These are phyloP conservation scores for Falco novaeseelandiae DNA, from an alignment of 2,797 vertebrate genomes.

Conservation along the genomic window DNA sequence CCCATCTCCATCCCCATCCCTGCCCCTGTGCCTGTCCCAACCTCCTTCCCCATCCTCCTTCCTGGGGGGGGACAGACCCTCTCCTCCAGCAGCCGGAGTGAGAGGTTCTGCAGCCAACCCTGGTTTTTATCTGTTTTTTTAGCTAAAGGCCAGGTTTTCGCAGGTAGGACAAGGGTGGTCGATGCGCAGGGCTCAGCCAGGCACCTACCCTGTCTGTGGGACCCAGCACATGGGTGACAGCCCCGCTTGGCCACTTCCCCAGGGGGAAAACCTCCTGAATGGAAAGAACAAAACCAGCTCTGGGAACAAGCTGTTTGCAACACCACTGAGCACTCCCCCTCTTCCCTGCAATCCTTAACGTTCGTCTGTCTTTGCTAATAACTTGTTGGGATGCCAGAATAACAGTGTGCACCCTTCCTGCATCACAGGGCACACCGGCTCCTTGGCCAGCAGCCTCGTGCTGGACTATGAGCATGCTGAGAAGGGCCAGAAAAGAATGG, in stretches of 20 bases:
- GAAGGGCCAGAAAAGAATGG: not conserved
- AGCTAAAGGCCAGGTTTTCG: not conserved
- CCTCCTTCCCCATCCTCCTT: not conserved
- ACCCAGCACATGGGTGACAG: not conserved
- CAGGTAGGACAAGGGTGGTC: fast-evolving
- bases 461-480: not conserved
- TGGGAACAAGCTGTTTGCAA: not conserved
- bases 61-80: fast-evolving
- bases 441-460: not conserved
- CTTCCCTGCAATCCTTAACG: not conserved
- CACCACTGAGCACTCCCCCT: not conserved
- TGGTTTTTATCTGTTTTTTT: not conserved
- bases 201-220: not conserved
- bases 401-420: not conserved
- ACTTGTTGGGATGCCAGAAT: not conserved
- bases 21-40: not conserved
- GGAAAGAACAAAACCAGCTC: not conserved
- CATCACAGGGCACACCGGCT: fast-evolving
- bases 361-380: not conserved
- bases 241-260: not conserved
- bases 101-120: not conserved
- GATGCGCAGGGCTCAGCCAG: not conserved
- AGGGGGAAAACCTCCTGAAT: not conserved
- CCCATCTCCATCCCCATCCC: fast-evolving
- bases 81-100: fast-evolving